These are phyloP conservation scores for Lottia gigantea DNA, from an alignment of 2,888 invertebrate genomes.

Conservation along the genomic window DNA sequence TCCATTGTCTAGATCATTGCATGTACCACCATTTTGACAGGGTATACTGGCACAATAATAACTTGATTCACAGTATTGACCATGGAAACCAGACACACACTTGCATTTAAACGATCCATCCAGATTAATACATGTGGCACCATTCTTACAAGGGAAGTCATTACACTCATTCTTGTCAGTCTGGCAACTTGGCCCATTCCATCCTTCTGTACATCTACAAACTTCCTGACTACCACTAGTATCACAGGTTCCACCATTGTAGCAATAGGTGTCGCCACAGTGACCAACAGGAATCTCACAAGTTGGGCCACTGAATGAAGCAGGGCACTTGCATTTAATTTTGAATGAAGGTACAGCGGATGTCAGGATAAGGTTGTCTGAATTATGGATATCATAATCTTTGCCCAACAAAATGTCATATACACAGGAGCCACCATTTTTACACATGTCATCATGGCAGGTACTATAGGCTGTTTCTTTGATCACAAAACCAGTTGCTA, in stretches of 20 bases:
- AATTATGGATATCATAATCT: slow-evolving; percentile 73
- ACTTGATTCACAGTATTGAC: slow-evolving; percentile 48
- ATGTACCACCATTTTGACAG: slow-evolving; percentile 53
- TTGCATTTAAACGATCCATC: slow-evolving; percentile 52
- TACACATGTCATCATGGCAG: slow-evolving; percentile 75
- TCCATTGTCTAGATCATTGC: slow-evolving; percentile 73
- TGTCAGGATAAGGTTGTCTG: slow-evolving; percentile 83
- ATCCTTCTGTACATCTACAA: slow-evolving; percentile 53
- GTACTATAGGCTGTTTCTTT: slow-evolving; percentile 47
- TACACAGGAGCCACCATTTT: slow-evolving; percentile 66
- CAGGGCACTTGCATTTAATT: slow-evolving; percentile 85
- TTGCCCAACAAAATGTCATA: slow-evolving; percentile 43
- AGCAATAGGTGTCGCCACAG: slow-evolving; percentile 92
- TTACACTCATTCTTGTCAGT: slow-evolving; percentile 73
- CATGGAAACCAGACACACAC: slow-evolving; percentile 55
- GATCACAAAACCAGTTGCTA: slow-evolving; percentile 38
- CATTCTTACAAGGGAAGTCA: slow-evolving; percentile 87
- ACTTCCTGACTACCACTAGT: slow-evolving; percentile 18
- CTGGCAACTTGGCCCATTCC: slow-evolving; percentile 53
- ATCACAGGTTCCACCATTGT: slow-evolving; percentile 85
- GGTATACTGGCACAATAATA: slow-evolving; percentile 51
- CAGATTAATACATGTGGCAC: slow-evolving; percentile 77
- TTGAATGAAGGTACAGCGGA: slow-evolving; percentile 84
- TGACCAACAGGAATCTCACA: slow-evolving; percentile 89
- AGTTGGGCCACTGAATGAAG: slow-evolving; percentile 89